Base-by-base conservation (phyloP, 2,797 vertebrate species). In the Melanotaenia nigrans region DNA sequence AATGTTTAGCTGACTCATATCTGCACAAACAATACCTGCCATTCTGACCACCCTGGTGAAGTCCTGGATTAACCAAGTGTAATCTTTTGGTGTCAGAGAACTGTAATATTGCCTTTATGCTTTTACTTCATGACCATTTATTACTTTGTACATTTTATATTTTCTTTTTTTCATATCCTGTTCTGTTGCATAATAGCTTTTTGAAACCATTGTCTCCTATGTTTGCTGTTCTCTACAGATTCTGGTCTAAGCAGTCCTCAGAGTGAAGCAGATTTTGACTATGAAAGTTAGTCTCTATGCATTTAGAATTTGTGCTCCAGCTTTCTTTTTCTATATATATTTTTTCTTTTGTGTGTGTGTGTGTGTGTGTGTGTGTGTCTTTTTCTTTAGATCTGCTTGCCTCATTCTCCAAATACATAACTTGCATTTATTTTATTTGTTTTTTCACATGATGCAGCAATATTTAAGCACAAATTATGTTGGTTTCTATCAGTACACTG, bases 231-330 rank as follows among this genome's bases (percentile, higher is more conserved):
- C 94, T 96, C 96, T 95, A 93, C 97, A 98, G 97, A 98, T 97
- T 97, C 96, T 92, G 97, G 96, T 95, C 95, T 99, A 91, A 97
- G 96, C 96, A 97, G 97, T 94, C 97, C 97, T 94, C 95, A 96
- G 95, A 96, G 96, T 93, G 96, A 98, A 94, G 96, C 95, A 92
- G 95, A 96, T 93, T 96, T 96, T 96, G 95, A 95, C 94, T 96
- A 94, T 93, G 96, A 97, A 99, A 99, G 97, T 99, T 97, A 97
- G 97, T 98, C 95, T 94, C 90, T 85, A 74, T 79, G 84, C 79
- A 90, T 90, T 91, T 78, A 83, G 90, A 86, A 79, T 87, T 83
- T 90, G 78, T 82, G 67, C 85, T 81, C 73, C 77, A 78, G 80
- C 83, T 91, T 86, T 79, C 51, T 83, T 80, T 71, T 63, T 36